Percentiles rank a stretch among this genome's conserved stretches.
These are phyloP conservation scores for Cydia fagiglandana DNA, from an alignment of 1,140 invertebrate species.

Conservation along the genomic window DNA sequence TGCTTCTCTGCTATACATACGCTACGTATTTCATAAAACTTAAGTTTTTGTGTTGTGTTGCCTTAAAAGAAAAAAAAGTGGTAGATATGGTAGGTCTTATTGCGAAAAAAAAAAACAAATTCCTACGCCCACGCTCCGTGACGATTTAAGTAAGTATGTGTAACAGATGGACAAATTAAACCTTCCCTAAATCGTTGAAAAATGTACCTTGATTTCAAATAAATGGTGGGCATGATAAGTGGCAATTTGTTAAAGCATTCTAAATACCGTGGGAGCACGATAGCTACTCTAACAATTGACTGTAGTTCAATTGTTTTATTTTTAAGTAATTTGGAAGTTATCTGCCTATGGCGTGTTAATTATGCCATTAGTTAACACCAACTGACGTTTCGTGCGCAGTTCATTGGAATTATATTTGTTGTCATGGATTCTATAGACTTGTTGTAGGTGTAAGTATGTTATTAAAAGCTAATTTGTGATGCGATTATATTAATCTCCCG, in stretches of 20 bases:
- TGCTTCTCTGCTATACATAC: too few relatives aligned
- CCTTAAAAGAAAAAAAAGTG: too few relatives aligned
- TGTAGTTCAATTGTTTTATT: slow-evolving; percentile 4
- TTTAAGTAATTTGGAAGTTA: slow-evolving; percentile 8
- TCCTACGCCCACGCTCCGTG: too few relatives aligned
- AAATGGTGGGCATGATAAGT: neutral
- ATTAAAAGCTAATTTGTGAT: too few relatives aligned
- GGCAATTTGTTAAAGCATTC: neutral
- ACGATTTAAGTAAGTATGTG: too few relatives aligned
- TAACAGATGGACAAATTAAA: too few relatives aligned
- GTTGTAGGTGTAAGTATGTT: neutral
- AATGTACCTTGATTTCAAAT: neutral
- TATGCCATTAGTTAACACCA: neutral
- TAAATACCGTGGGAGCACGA: neutral
- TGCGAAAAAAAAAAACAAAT: too few relatives aligned
- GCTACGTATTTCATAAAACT: too few relatives aligned
- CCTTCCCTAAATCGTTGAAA: neutral
- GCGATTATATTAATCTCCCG: too few relatives aligned
- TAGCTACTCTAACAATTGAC: neutral
- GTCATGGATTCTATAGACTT: neutral
- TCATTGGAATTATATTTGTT: neutral
- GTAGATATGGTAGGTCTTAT: too few relatives aligned
- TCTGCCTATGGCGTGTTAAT: neutral
- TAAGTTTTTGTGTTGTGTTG: too few relatives aligned
- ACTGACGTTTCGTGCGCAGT: neutral